These are phyloP conservation scores for Charina bottae DNA, from an alignment of 2,113 vertebrate genomes.

Conservation along the genomic window DNA sequence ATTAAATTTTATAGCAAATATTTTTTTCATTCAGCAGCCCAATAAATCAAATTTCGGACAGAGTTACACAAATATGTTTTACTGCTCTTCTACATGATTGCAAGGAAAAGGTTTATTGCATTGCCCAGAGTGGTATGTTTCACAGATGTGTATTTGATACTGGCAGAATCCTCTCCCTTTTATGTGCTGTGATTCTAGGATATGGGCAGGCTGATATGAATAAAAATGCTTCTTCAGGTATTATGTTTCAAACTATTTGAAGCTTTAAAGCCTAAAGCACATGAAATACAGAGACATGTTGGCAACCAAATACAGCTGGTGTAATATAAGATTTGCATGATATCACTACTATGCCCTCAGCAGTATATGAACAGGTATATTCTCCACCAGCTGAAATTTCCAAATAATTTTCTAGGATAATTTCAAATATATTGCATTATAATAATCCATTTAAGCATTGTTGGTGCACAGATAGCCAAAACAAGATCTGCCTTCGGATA, in stretches of 20 bases:
- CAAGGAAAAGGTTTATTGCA: background rate
- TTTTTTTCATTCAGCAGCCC: background rate
- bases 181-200: too few relatives aligned
- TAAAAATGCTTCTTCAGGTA: too few relatives aligned
- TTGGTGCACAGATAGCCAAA: background rate
- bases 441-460: background rate
- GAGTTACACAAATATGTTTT: background rate
- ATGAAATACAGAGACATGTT: background rate
- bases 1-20: background rate
- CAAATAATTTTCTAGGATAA: background rate
- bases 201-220: too few relatives aligned
- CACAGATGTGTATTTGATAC: background rate
- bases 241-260: too few relatives aligned
- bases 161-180: background rate
- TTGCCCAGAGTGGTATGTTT: background rate
- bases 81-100: background rate
- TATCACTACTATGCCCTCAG: background rate
- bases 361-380: background rate
- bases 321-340: background rate
- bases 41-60: background rate
- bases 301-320: background rate
- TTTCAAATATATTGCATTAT: background rate
- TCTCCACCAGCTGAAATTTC: background rate
- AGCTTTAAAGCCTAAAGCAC: background rate
- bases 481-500: background rate